Evolutionary conservation across 2,113 vertebrate species (phyloP).

Genomic region (Tretioscincus oriximinensis): DNA sequence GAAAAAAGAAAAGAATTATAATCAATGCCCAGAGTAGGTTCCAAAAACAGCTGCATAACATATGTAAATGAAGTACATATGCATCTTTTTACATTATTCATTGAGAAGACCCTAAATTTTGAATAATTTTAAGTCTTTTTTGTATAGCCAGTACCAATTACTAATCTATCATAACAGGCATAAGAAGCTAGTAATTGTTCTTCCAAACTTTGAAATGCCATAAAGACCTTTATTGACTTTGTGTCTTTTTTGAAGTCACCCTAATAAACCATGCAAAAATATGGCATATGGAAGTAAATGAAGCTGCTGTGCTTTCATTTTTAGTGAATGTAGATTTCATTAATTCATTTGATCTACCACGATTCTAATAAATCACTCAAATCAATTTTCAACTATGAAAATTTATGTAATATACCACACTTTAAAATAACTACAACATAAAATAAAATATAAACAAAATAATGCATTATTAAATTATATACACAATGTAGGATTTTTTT

Average conservation of each 20-base stretch:
- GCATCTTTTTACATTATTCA: neutral
- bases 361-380: neutral
- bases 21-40: neutral
- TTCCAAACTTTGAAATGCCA: neutral
- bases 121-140: neutral
- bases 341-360: neutral
- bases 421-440: too few species aligned
- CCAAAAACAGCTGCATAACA: neutral
- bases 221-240: neutral
- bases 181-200: neutral
- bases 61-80: neutral
- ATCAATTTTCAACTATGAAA: too few species aligned
- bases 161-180: neutral
- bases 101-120: neutral
- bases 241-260: neutral
- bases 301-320: neutral
- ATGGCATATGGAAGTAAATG: constrained; percentile 4
- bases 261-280: constrained; percentile 9
- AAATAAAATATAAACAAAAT: neutral
- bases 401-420: too few species aligned
- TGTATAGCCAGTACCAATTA: neutral
- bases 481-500: neutral
- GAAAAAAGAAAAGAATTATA: neutral
- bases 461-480: neutral
- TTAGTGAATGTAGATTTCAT: neutral